Base-by-base conservation (phyloP, 2,888 invertebrate genomes). In the Aproaerema taeniolella region DNA sequence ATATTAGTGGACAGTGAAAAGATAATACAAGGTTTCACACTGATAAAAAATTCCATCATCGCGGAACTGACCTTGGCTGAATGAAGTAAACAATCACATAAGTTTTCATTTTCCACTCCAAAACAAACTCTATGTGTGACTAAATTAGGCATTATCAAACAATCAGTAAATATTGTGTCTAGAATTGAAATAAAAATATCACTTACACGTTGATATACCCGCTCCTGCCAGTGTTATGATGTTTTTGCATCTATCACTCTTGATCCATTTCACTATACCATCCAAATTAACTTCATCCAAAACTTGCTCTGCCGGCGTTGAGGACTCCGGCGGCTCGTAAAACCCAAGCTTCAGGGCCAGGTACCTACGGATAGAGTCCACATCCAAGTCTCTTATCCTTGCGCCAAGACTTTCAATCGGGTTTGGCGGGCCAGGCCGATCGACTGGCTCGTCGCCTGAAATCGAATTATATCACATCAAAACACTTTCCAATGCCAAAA, bases 161-260 rank as follows among this genome's bases (percentile, higher is more conserved):
- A 20, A 6, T 20, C 7, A 20, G 20, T 4, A 20, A 6, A 16
- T 6, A 16, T 4, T 17, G 16, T 32, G 17, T 32, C 7, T 17
- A 17, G 4, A n/a, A 34, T 30, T 16, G 13, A 36, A 17, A 32
- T 11, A 31, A 31, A 29, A 17, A 31, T 4, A 8, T 30, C 10
- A 88, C 91, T 91, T 88, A 96, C 96, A 94, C 32, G 98, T 99
- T 1, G 97, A 98, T 62, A 99, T 97, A 36, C 98, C 98, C 53
- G 98, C 98, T 45, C 98, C 98, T 44, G 96, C 93, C 91, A 99
- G 92, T 1, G 96, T 96, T 41, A 98, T 92, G 40, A 98, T 91
- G 57, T 95, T 96, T 67, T 92, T 92, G 64, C 95, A 94, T 47
- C 91, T 90, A 28, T 90, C 90, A 43, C 89, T 89, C 53, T 92